Evolutionary conservation across 2,797 vertebrate genomes (phyloP), one percentile per base, ranked within the genome.

Genomic region (Spatula clypeata): DNA sequence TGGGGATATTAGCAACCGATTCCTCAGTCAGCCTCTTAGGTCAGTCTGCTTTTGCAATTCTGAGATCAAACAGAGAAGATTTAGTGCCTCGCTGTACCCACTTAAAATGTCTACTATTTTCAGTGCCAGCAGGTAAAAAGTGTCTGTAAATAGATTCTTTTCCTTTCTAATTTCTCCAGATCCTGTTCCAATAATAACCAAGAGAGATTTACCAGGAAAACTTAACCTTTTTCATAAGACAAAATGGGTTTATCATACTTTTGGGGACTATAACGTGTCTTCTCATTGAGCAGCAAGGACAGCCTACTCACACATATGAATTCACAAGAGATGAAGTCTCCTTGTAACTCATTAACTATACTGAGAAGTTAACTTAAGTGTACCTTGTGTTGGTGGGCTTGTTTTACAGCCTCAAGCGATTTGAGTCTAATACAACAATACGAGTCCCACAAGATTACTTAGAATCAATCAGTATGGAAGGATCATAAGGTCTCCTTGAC

Each of bases 101-200:
- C 36, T 75, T 69, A 62, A 84, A 88, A 90, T 47, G 20, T 34
- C 66, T 90, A 34, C 19, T 55, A 2, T 34, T 86, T 79, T 71
- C 71, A 81, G 14, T 60, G 42, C n/a, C 70, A 94, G 66, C 36
- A 86, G 42, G 51, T 36, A 75, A 88, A 70, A 80, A 79, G 40
- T 58, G 62, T 32, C 65, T 77, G 65, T 81, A 90, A 92, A 88
- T 9, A 92, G 14, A 81, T 75, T 88, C 1, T 81, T 90, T 62
- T 76, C 45, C 66, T 81, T 91, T 81, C 86, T 55, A 53, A 66
- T 73, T 0, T 0, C 62, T 73, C 31, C 40, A 58, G 34, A 73
- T 87, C 51, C 66, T 70, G 44, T 66, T 95, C 80, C 88, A 73
- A 5, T 70, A 93, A 92, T n/a, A 96, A 94, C 55, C 64, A n/a